Evolutionary conservation across 1,140 invertebrate species (phyloP).

Genomic region (Eufriesea mexicana): DNA sequence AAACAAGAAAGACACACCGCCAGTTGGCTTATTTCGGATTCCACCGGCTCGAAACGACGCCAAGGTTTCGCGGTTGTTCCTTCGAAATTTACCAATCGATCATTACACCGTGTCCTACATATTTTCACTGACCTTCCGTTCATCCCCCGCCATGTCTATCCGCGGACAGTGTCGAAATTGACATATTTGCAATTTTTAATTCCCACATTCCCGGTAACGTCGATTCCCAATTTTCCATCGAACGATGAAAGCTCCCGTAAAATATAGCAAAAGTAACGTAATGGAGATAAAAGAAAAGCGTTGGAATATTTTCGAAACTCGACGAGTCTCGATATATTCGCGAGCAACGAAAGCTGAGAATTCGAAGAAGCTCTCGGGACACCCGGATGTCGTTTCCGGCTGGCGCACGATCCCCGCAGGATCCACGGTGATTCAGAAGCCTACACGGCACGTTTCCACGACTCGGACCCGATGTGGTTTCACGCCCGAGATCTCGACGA

Average conservation of each 20-base stretch:
- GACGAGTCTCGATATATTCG: too few relatives aligned
- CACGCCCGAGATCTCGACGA: conserved; percentile 55
- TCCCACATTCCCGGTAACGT: too few relatives aligned
- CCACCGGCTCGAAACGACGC: conserved; percentile 50
- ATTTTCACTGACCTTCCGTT: background rate
- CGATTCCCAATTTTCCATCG: too few relatives aligned
- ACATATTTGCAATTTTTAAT: too few relatives aligned
- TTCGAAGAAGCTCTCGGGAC: conserved; percentile 20
- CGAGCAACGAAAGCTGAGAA: too few relatives aligned
- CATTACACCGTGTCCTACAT: conserved; percentile 22
- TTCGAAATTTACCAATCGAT: conserved; percentile 33
- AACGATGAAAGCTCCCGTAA: too few relatives aligned
- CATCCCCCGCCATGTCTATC: too few relatives aligned
- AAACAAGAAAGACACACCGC: conserved; percentile 76
- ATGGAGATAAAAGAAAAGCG: too few relatives aligned
- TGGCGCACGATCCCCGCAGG: conserved; percentile 7
- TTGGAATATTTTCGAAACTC: too few relatives aligned
- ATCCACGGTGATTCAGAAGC: conserved; percentile 19
- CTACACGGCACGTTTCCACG: background rate
- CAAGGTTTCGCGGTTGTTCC: conserved; percentile 39
- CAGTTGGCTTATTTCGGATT: conserved; percentile 63
- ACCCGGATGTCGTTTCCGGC: conserved; percentile 37
- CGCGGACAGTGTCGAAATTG: too few relatives aligned
- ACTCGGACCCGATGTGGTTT: conserved; percentile 21
- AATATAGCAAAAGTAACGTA: too few relatives aligned